Conservation (phyloP, 2,797 vertebrate genomes). For the Cuniculus paca region DNA sequence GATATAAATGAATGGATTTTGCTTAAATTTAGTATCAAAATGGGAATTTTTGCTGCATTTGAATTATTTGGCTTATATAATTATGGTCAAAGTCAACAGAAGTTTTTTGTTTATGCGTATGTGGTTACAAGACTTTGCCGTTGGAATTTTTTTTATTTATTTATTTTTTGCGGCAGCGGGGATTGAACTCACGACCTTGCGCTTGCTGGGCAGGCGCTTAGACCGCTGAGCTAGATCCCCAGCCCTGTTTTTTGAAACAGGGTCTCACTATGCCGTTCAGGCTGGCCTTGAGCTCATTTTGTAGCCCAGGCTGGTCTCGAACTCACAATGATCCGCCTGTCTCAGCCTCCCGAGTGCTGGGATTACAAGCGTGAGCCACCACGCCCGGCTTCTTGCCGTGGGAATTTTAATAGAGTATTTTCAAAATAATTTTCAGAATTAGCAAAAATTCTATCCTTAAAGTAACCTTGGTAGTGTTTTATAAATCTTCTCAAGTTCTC, state of each 20-base stretch:
- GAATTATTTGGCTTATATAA: slow-evolving; percentile 10
- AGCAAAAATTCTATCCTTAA: not conserved
- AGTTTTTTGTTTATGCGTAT: not conserved
- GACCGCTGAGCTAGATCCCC: too few species aligned
- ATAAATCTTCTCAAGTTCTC: not conserved
- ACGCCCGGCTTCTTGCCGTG: too few species aligned
- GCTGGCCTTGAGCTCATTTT: too few species aligned
- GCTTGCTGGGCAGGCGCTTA: too few species aligned
- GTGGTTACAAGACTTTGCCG: not conserved
- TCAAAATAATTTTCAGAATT: slow-evolving; percentile 27
- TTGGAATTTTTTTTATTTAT: slow-evolving; percentile 49
- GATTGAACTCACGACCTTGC: too few species aligned
- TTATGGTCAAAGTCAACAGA: not conserved
- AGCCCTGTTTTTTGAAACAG: too few species aligned
- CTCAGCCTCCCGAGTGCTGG: too few species aligned
- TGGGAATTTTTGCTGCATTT: not conserved
- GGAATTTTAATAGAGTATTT: slow-evolving; percentile 26
- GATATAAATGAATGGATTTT: slow-evolving; percentile 1
- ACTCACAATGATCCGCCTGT: too few species aligned
- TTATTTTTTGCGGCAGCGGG: too few species aligned
- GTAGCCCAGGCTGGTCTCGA: too few species aligned
- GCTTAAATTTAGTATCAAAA: not conserved
- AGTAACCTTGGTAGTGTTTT: not conserved
- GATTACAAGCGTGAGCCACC: too few species aligned
- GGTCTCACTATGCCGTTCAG: too few species aligned